Percentiles rank a stretch among this genome's conserved stretches.
Conservation (phyloP, 2,113 vertebrate species). For the Monopterus albus region DNA sequence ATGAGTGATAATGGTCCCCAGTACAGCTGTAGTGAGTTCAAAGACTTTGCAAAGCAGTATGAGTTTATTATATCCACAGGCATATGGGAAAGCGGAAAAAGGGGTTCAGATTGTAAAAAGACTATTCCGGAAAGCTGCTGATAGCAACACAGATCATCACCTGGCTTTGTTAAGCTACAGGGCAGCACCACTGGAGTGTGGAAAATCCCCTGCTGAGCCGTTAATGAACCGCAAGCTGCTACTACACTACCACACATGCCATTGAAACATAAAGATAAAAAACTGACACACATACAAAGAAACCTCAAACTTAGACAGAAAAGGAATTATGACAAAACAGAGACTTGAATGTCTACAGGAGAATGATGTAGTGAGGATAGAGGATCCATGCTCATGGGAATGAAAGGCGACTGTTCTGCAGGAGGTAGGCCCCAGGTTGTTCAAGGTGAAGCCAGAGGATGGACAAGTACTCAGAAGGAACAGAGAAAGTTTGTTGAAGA, state of each 20-base stretch:
- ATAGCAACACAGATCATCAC: not conserved
- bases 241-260: not conserved
- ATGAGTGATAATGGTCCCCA: slow-evolving; percentile 12
- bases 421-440: too few species aligned
- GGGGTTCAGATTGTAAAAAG: slow-evolving; percentile 14
- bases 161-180: slow-evolving; percentile 18
- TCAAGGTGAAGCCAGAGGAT: too few species aligned
- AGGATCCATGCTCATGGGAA: too few species aligned
- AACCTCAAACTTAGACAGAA: slow-evolving; percentile 19
- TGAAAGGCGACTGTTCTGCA: too few species aligned
- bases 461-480: too few species aligned
- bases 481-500: too few species aligned
- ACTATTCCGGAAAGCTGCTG: not conserved
- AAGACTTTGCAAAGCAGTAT: not conserved
- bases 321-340: not conserved
- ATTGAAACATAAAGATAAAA: not conserved
- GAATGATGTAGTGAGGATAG: slow-evolving; percentile 1
- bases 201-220: not conserved
- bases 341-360: slow-evolving; percentile 2
- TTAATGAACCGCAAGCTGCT: not conserved
- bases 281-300: not conserved
- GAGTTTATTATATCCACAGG: slow-evolving; percentile 16
- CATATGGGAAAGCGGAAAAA: slow-evolving; percentile 11
- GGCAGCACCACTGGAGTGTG: slow-evolving; percentile 8
- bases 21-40: not conserved